A percentile compares a stretch with the other conserved stretches of the same genome.
These are phyloP conservation scores for Dendrolimus kikuchii DNA, from an alignment of 1,140 invertebrate species.

Conservation along the genomic window DNA sequence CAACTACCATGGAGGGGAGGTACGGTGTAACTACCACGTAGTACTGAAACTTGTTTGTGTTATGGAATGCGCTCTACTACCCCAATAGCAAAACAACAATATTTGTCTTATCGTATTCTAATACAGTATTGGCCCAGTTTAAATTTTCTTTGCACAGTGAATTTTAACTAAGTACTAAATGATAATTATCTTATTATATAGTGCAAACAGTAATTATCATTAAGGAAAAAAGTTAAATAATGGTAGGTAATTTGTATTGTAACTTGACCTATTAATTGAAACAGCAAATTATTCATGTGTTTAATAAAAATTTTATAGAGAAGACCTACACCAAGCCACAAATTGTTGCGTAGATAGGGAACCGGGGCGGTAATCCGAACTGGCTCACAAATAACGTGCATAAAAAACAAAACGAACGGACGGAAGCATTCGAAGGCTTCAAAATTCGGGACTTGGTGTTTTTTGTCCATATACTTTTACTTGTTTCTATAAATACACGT, in stretches of 20 bases:
- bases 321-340: slow-evolving; percentile 47
- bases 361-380: slow-evolving; percentile 7
- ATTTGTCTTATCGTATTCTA: slow-evolving; percentile 25
- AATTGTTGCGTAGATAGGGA: slow-evolving; percentile 27
- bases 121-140: no score
- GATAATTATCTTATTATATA: no score
- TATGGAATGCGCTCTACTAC: slow-evolving; percentile 48
- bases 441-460: slow-evolving; percentile 35
- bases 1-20: slow-evolving; percentile 29
- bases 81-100: slow-evolving; percentile 35
- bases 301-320: slow-evolving; percentile 8
- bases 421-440: slow-evolving; percentile 29
- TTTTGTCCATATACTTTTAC: slow-evolving; percentile 38
- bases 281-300: not conserved
- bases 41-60: slow-evolving; percentile 60
- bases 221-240: no score
- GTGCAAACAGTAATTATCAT: no score
- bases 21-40: slow-evolving; percentile 49
- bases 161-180: no score
- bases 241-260: no score
- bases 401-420: slow-evolving; percentile 31
- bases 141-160: no score
- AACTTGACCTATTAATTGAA: slow-evolving; percentile 21
- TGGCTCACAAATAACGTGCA: slow-evolving; percentile 27
- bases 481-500: slow-evolving; percentile 42